These are phyloP conservation scores for Cryptoblepharus egeriae DNA, from an alignment of 2,797 vertebrate genomes.

Conservation along the genomic window DNA sequence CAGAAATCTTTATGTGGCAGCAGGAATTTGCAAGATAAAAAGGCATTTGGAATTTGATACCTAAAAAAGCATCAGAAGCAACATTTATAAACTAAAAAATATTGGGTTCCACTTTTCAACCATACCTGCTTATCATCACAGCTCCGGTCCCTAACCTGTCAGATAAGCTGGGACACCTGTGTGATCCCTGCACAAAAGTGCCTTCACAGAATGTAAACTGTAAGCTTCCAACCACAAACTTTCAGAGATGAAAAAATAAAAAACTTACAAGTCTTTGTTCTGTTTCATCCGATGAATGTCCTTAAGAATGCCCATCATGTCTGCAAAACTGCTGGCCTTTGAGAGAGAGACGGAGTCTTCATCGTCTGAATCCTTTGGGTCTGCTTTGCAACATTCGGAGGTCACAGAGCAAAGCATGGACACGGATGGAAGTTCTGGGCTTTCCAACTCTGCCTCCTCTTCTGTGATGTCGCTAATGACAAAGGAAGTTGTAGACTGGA, in stretches of 20 bases:
- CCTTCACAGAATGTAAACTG: background rate
- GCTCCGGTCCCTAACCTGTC: too few species aligned
- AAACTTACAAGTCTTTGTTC: constrained; percentile 92
- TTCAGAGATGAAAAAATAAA: background rate
- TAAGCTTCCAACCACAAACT: background rate
- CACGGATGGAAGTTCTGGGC: constrained; percentile 87
- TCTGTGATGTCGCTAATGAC: constrained; percentile 98
- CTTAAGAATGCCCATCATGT: constrained; percentile 98
- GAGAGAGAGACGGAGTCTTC: constrained; percentile 95
- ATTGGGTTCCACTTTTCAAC: too few species aligned
- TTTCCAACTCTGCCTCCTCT: constrained; percentile 90
- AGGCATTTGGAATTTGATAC: too few species aligned
- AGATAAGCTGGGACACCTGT: too few species aligned
- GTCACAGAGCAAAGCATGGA: constrained; percentile 89
- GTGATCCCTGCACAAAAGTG: background rate
- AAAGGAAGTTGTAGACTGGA: constrained; percentile 94
- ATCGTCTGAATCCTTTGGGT: constrained; percentile 83
- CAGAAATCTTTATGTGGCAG: too few species aligned
- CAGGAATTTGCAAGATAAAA: too few species aligned
- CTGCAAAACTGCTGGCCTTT: constrained; percentile 98
- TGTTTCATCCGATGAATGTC: constrained; percentile 98
- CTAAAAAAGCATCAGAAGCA: too few species aligned
- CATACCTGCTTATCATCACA: too few species aligned
- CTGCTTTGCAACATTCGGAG: constrained; percentile 87
- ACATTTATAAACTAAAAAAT: too few species aligned